Evolutionary conservation across 2,113 vertebrate species (phyloP).

Genomic region (Platichthys flesus): DNA sequence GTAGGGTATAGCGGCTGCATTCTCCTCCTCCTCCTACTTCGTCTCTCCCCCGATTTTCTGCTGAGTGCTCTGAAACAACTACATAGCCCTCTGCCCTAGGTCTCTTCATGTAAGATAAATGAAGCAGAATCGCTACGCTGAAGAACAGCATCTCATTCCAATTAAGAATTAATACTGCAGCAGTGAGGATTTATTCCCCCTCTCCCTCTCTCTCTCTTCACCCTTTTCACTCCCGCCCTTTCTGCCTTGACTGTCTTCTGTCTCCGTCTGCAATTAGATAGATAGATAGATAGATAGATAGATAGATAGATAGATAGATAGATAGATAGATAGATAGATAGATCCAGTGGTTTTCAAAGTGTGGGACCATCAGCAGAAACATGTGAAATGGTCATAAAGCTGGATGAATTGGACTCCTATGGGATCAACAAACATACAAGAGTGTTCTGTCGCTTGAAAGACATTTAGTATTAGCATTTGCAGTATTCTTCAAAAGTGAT

Average conservation of each 20-base stretch:
- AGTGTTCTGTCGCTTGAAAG: too few species aligned
- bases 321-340: slow-evolving; percentile 17
- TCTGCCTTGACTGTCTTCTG: slow-evolving; percentile 45
- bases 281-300: slow-evolving; percentile 6
- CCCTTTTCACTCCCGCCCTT: slow-evolving; percentile 30
- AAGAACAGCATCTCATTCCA: slow-evolving; percentile 71
- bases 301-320: slow-evolving; percentile 3
- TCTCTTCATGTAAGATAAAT: slow-evolving; percentile 68
- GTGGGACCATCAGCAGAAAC: neutral
- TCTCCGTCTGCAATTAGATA: slow-evolving; percentile 15
- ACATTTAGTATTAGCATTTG: too few species aligned
- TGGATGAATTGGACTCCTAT: too few species aligned
- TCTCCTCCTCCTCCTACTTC: slow-evolving; percentile 28
- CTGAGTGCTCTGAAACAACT: slow-evolving; percentile 69
- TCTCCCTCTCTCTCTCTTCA: slow-evolving; percentile 54
- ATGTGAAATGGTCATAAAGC: too few species aligned
- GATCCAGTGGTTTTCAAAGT: neutral
- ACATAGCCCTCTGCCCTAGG: slow-evolving; percentile 48
- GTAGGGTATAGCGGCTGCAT: slow-evolving; percentile 30
- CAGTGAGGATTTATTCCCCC: slow-evolving; percentile 69
- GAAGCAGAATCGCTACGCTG: slow-evolving; percentile 59
- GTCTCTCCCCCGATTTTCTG: slow-evolving; percentile 46
- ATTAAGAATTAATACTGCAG: slow-evolving; percentile 77
- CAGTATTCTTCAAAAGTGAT: neutral
- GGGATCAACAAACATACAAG: too few species aligned